Percentiles rank a stretch among this genome's conserved stretches.
phyloP scores from a whole-genome alignment of 2,888 invertebrate genomes.

The Gisinianus flammeolus region DNA sequence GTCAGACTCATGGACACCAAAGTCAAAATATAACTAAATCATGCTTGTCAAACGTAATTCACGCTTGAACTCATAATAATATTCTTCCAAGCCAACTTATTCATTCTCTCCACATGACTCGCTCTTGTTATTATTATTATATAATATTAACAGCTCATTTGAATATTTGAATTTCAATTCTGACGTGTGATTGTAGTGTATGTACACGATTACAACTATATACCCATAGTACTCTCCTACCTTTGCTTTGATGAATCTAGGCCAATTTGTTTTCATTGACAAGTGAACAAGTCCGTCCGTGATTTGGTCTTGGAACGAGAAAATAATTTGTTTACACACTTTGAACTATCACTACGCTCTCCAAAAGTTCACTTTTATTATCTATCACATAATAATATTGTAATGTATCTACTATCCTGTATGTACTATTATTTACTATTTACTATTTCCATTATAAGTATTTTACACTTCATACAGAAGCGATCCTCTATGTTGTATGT shows the following conservation, averaged over 20 bases:
- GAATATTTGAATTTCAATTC: not conserved
- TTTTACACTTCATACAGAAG: no score
- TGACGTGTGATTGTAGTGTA: not conserved
- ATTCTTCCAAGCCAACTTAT: not conserved
- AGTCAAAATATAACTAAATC: conserved; percentile 19
- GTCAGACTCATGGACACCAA: conserved; percentile 13
- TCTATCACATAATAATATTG: not conserved
- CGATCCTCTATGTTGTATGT: no score
- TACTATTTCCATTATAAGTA: no score
- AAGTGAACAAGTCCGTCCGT: conserved; percentile 2
- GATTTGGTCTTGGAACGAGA: conserved; percentile 8
- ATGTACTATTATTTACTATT: no score
- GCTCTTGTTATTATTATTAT: not conserved
- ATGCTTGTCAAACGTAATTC: conserved; percentile 8
- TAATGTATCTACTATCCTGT: not conserved
- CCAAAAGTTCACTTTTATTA: not conserved
- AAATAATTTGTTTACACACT: conserved; percentile 9
- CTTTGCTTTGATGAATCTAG: conserved; percentile 18
- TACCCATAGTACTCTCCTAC: not conserved
- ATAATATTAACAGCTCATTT: no score
- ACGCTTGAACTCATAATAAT: not conserved
- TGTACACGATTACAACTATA: not conserved
- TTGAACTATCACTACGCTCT: not conserved
- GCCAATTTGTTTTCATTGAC: conserved; percentile 29
- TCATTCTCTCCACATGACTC: not conserved